A percentile compares a stretch with the other conserved stretches of the same genome.
Conservation (phyloP, 2,888 invertebrate species). For the Trissonchulus sp. region DNA sequence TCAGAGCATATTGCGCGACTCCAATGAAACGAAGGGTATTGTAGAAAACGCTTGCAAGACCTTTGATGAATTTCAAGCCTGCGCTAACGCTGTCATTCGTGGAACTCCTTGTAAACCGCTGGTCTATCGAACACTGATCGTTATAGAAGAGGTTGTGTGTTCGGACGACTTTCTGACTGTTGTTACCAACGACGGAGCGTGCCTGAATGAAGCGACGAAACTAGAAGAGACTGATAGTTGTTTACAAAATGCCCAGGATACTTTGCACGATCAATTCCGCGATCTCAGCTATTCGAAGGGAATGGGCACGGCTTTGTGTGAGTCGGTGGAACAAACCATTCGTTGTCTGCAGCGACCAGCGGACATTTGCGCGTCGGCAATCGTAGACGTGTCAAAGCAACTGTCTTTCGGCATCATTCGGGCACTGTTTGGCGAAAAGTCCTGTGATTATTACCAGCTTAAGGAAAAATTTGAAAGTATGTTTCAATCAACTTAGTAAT, state of each 20-base stretch:
- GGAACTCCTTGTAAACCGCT: background rate
- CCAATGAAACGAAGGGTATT: background rate
- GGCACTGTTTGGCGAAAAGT: background rate
- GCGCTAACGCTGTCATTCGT: background rate
- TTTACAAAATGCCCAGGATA: background rate
- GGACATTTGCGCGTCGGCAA: background rate
- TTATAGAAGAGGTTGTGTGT: background rate
- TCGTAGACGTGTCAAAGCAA: background rate
- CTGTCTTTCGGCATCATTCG: background rate
- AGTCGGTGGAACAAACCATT: background rate
- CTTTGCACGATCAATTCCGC: background rate
- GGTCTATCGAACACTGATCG: background rate
- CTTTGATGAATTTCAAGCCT: background rate
- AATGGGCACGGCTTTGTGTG: background rate
- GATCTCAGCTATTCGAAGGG: background rate
- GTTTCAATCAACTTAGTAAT: too few species aligned
- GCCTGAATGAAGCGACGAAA: background rate
- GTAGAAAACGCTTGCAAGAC: background rate
- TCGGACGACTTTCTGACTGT: background rate
- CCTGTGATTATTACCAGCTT: too few species aligned
- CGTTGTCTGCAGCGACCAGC: background rate
- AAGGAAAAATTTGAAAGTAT: too few species aligned
- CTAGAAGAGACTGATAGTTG: background rate
- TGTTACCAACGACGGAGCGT: background rate
- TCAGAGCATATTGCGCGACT: background rate